Conservation (phyloP, 2,113 vertebrate genomes). For the Austrofundulus limnaeus region DNA sequence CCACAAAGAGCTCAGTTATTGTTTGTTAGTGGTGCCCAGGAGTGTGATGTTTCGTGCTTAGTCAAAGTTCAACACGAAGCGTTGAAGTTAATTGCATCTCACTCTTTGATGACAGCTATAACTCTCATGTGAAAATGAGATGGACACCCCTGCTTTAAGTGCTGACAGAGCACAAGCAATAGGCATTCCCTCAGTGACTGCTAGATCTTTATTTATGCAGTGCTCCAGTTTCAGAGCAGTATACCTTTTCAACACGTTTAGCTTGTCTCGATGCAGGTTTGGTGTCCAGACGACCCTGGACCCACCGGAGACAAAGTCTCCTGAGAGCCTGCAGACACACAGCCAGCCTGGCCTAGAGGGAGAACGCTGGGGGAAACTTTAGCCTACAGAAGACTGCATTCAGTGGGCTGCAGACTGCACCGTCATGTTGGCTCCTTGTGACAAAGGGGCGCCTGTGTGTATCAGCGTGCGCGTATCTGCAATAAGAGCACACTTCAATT, state of each 20-base stretch:
- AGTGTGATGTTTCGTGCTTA: too few species aligned
- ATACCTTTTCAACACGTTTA: constrained; percentile 42
- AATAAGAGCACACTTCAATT: constrained; percentile 17
- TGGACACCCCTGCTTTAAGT: too few species aligned
- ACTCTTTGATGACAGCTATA: too few species aligned
- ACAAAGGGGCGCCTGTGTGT: constrained; percentile 74
- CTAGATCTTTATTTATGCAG: constrained; percentile 2
- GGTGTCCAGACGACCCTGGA: constrained; percentile 45
- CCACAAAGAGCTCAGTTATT: too few species aligned
- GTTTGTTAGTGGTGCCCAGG: too few species aligned
- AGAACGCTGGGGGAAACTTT: constrained; percentile 62
- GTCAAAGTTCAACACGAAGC: too few species aligned
- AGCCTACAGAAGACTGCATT: constrained; percentile 68
- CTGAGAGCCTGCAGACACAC: constrained; percentile 47
- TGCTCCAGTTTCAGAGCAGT: constrained; percentile 39
- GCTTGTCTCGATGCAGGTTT: constrained; percentile 30
- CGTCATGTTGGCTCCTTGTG: constrained; percentile 48
- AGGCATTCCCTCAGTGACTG: background rate
- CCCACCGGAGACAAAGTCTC: constrained; percentile 40
- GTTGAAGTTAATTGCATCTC: too few species aligned
- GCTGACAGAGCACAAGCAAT: background rate
- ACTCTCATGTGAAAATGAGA: too few species aligned
- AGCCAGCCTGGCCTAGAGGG: constrained; percentile 26
- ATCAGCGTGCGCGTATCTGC: constrained; percentile 7
- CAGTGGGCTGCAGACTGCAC: constrained; percentile 61